Base-by-base conservation (phyloP, 2,797 vertebrate genomes). In the Synanceia verrucosa region DNA sequence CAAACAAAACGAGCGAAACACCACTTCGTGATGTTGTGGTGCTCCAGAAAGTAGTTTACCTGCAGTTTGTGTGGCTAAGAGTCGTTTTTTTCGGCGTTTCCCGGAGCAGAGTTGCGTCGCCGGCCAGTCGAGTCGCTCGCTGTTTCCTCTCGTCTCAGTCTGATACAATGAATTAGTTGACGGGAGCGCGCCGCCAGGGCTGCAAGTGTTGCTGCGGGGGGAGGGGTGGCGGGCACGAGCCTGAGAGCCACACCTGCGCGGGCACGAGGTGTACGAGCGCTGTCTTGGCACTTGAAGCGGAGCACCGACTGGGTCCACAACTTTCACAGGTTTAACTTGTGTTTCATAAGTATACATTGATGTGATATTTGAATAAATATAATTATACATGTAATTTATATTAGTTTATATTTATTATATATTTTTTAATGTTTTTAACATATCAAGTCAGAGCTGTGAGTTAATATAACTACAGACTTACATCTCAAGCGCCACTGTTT, bases 221-320 rank as follows among this genome's bases (percentile, higher is more conserved):
- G 90, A 85, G 91, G 90, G 92, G 88, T 81, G 60, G n/a, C 90
- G 88, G 77, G 71, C 59, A 85, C 92, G 93, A 78, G 89, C 88
- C 9, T 13, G 67, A 84, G 92, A 88, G 93, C 94, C 93, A 94
- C 94, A 92, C 94, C 94, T 94, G 93, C 92, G 92, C 93, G 94
- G 75, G 89, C 93, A 93, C 92, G 92, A 65, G 9, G 33, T n/a
- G 26, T 11, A 1, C 4, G 57, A 43, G 34, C 61, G 1, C 47
- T 16, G n/a, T n/a, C 2, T n/a, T 41, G 39, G 39, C 8, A 41
- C 39, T 41, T n/a, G 39, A 18, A 41, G 39, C 18, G 0, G 6
- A 33, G 33, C 39, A 18, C 10, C 6, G 61, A n/a, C n/a, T n/a
- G 44, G 39, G 34, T 64, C 19, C 33, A 37, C 7, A 53, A 5